These are phyloP conservation scores for Riptortus pedestris DNA, from an alignment of 1,140 invertebrate species.

Conservation along the genomic window DNA sequence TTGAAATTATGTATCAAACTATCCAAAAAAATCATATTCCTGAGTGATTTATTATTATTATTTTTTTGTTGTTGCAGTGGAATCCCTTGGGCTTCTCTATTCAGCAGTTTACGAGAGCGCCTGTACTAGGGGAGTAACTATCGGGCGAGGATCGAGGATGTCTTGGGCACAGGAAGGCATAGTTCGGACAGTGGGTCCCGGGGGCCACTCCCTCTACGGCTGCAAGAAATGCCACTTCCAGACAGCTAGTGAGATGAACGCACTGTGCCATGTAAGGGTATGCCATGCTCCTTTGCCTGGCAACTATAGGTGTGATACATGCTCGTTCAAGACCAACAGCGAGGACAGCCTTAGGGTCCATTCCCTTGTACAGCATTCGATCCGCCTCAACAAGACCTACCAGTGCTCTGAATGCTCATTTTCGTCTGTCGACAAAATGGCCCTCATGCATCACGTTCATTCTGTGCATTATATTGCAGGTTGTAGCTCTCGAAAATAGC, in stretches of 20 bases:
- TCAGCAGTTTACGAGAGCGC: no score
- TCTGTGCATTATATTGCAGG: constrained; percentile 1
- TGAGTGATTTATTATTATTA: no score
- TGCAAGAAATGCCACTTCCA: constrained; percentile 11
- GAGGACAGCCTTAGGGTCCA: constrained; percentile 4
- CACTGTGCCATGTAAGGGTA: not conserved
- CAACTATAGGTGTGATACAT: constrained; percentile 3
- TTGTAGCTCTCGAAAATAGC: not conserved
- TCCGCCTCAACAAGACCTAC: constrained; percentile 1
- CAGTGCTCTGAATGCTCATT: constrained; percentile 9
- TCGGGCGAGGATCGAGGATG: no score
- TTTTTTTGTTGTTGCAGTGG: no score
- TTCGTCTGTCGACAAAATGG: constrained; percentile 7
- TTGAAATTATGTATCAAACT: no score
- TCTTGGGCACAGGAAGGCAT: constrained; percentile 4
- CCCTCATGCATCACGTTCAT: constrained; percentile 10
- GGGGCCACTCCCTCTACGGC: not conserved
- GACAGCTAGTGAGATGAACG: constrained; percentile 8
- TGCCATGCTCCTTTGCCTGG: not conserved
- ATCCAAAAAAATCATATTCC: no score
- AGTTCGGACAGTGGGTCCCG: not conserved
- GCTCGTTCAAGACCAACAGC: not conserved
- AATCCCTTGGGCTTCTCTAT: no score
- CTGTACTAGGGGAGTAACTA: no score
- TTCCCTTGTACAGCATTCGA: not conserved